Evolutionary conservation across 2,797 vertebrate genomes (phyloP).

Genomic region (Lacerta bilineata): DNA sequence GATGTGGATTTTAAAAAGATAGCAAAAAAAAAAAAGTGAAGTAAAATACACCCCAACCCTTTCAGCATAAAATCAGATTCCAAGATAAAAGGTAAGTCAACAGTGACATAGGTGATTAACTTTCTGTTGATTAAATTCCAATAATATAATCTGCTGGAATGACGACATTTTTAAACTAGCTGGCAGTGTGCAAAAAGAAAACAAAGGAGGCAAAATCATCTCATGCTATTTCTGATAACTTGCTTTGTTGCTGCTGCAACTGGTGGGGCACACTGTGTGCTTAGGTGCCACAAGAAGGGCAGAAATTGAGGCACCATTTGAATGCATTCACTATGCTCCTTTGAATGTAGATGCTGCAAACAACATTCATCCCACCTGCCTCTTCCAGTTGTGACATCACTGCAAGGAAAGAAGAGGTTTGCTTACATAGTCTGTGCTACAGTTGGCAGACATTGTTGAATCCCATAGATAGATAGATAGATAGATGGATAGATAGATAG

Average conservation of each 20-base stretch:
- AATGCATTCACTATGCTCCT: background rate
- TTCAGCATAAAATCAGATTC: constrained; percentile 63
- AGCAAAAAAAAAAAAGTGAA: constrained; percentile 55
- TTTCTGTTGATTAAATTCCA: background rate
- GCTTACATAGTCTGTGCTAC: background rate
- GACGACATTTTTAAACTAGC: background rate
- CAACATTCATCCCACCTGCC: background rate
- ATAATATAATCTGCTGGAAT: background rate
- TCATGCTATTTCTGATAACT: background rate
- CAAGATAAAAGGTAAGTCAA: constrained; percentile 68
- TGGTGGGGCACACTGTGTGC: background rate
- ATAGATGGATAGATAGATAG: too few relatives aligned
- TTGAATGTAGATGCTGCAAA: background rate
- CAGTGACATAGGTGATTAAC: constrained; percentile 17
- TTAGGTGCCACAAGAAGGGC: too few relatives aligned
- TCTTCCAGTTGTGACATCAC: background rate
- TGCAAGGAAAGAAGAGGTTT: background rate
- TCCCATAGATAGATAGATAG: too few relatives aligned
- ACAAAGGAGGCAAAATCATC: background rate
- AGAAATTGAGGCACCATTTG: background rate
- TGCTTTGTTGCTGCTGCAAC: background rate
- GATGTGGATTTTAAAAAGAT: constrained; percentile 62
- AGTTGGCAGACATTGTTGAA: background rate
- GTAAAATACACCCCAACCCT: constrained; percentile 61
- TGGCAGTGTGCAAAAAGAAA: background rate